Conservation (phyloP, 1,140 invertebrate species). For the Linepithema humile region DNA sequence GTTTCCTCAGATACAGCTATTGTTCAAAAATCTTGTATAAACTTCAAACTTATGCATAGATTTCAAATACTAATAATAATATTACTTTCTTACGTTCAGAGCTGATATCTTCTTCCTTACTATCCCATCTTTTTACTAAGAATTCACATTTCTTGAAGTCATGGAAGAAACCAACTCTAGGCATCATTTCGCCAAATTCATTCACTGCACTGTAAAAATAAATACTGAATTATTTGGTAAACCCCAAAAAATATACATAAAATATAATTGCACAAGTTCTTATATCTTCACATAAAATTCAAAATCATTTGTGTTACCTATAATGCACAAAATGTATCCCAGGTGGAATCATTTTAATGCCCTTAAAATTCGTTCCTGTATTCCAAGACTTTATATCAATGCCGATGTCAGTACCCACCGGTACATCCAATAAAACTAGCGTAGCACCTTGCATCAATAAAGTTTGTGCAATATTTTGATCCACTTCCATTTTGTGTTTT, state of each 20-base stretch:
- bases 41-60: background rate
- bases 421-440: conserved; percentile 93
- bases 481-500: conserved; percentile 84
- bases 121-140: conserved; percentile 94
- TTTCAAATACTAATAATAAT: background rate
- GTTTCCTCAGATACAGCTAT: conserved; percentile 86
- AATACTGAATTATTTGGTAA: background rate
- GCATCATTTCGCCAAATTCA: conserved; percentile 86
- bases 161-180: conserved; percentile 95
- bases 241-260: conserved; percentile 3
- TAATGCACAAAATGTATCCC: conserved; percentile 98
- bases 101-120: conserved; percentile 88
- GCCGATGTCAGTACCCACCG: conserved; percentile 96
- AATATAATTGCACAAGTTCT: background rate
- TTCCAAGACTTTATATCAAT: conserved; percentile 98
- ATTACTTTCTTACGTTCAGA: conserved; percentile 72
- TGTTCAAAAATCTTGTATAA: conserved; percentile 1
- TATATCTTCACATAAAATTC: background rate
- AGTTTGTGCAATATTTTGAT: conserved; percentile 90
- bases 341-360: conserved; percentile 99
- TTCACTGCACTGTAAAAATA: conserved; percentile 84
- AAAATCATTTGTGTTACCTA: conserved; percentile 83
- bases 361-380: conserved; percentile 96
- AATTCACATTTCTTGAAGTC: conserved; percentile 93
- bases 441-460: conserved; percentile 93